Percentiles rank a stretch among this genome's conserved stretches.
Conservation (phyloP, 2,113 vertebrate species). For the Paraplagusia blochii region DNA sequence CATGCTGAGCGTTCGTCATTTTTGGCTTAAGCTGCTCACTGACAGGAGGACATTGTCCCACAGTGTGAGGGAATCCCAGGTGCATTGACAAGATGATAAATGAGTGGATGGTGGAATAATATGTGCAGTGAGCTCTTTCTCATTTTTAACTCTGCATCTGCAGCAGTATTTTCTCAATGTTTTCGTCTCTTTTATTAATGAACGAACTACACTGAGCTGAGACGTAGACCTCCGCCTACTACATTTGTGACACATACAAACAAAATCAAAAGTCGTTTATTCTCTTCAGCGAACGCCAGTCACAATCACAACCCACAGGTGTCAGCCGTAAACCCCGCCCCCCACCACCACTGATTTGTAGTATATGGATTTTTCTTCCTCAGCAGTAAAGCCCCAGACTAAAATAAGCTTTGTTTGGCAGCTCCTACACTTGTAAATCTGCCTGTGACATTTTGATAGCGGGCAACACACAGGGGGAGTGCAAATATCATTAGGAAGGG, state of each 20-base stretch:
- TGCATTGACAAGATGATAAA: neutral
- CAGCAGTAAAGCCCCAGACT: slow-evolving; percentile 38
- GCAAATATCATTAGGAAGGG: slow-evolving; percentile 71
- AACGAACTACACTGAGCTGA: neutral
- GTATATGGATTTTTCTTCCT: slow-evolving; percentile 65
- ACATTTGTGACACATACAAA: slow-evolving; percentile 15
- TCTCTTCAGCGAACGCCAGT: slow-evolving; percentile 27
- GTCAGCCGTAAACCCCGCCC: slow-evolving; percentile 53
- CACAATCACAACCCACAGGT: slow-evolving; percentile 54
- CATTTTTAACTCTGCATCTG: too few species aligned
- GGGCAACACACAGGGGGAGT: slow-evolving; percentile 47
- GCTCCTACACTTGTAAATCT: slow-evolving; percentile 70
- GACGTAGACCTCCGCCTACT: too few species aligned
- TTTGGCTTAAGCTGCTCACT: too few species aligned
- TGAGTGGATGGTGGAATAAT: neutral
- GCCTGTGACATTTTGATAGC: slow-evolving; percentile 78
- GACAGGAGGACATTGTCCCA: too few species aligned
- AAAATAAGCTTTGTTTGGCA: slow-evolving; percentile 77
- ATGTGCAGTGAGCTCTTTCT: too few species aligned
- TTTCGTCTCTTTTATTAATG: too few species aligned
- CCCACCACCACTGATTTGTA: slow-evolving; percentile 74
- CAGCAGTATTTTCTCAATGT: too few species aligned
- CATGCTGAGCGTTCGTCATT: too few species aligned
- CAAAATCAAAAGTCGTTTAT: slow-evolving; percentile 32
- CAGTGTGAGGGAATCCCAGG: too few species aligned